Evolutionary conservation across 2,797 vertebrate genomes (phyloP).

Genomic region (Myoxocephalus aenaeus): DNA sequence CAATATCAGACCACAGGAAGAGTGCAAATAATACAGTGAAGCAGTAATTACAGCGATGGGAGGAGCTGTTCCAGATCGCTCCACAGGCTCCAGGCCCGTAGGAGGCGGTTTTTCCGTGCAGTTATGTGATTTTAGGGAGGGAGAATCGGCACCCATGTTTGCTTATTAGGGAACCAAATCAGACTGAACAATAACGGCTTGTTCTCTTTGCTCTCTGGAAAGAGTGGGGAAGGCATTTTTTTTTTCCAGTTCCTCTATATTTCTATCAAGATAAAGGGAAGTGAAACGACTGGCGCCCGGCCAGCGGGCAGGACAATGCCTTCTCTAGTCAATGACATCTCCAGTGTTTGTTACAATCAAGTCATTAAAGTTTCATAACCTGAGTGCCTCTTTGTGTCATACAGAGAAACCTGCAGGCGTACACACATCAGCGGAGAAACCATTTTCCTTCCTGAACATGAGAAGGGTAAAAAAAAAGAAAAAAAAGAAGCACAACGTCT

Average conservation of each 20-base stretch:
- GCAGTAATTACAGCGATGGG: conserved; percentile 57
- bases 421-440: conserved; percentile 24
- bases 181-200: conserved; percentile 35
- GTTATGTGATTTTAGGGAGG: conserved; percentile 33
- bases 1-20: conserved; percentile 28
- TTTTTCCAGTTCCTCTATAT: conserved; percentile 30
- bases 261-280: conserved; percentile 53
- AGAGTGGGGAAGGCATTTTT: conserved; percentile 16
- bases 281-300: conserved; percentile 53
- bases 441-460: conserved; percentile 26
- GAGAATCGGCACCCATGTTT: conserved; percentile 23
- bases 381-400: conserved; percentile 54
- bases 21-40: conserved; percentile 42
- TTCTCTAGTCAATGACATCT: conserved; percentile 67
- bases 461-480: background rate
- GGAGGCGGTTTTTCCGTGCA: conserved; percentile 21
- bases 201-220: conserved; percentile 30
- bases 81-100: conserved; percentile 30
- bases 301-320: conserved; percentile 60
- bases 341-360: conserved; percentile 75
- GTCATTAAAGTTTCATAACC: conserved; percentile 78
- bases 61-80: conserved; percentile 39
- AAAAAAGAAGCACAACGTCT: background rate
- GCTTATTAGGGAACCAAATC: conserved; percentile 32
- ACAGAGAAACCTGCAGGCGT: conserved; percentile 35